Percentiles rank a stretch among this genome's conserved stretches.
Evolutionary conservation across 2,797 vertebrate species (phyloP).

Genomic region (Naso thynnoides): DNA sequence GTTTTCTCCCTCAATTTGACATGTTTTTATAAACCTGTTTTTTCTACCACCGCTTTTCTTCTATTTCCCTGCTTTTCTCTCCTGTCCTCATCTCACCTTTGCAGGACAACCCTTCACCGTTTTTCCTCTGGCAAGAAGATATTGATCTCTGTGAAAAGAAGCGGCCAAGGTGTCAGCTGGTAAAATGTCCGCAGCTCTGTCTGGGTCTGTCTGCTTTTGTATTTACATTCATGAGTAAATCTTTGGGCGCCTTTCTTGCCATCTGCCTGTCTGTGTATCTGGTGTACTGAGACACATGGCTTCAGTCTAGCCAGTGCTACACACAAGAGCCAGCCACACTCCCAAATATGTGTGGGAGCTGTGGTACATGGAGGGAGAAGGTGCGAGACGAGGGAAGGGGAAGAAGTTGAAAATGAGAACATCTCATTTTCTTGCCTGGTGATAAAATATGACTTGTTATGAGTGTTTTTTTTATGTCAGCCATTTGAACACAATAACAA

Average conservation of each 20-base stretch:
- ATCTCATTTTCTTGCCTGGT: constrained; percentile 44
- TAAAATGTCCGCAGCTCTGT: constrained; percentile 8
- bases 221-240: constrained; percentile 42
- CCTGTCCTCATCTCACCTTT: not conserved
- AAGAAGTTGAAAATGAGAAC: constrained; percentile 47
- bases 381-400: constrained; percentile 67
- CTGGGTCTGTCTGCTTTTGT: constrained; percentile 52
- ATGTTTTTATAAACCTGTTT: not conserved
- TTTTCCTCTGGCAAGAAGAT: constrained; percentile 3
- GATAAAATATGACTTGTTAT: constrained; percentile 57
- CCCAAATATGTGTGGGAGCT: constrained; percentile 70
- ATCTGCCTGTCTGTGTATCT: constrained; percentile 71
- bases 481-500: not conserved
- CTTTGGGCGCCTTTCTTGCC: constrained; percentile 37
- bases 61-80: not conserved
- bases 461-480: constrained; percentile 12
- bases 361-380: constrained; percentile 47
- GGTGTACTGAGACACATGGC: constrained; percentile 27
- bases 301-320: constrained; percentile 50
- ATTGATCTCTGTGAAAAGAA: constrained; percentile 17
- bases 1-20: constrained; percentile 13
- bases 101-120: not conserved
- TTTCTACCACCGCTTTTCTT: constrained; percentile 5
- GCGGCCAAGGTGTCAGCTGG: constrained; percentile 4
- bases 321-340: constrained; percentile 59